Conservation (phyloP, 1,140 invertebrate species). For the Drosophila willistoni region DNA sequence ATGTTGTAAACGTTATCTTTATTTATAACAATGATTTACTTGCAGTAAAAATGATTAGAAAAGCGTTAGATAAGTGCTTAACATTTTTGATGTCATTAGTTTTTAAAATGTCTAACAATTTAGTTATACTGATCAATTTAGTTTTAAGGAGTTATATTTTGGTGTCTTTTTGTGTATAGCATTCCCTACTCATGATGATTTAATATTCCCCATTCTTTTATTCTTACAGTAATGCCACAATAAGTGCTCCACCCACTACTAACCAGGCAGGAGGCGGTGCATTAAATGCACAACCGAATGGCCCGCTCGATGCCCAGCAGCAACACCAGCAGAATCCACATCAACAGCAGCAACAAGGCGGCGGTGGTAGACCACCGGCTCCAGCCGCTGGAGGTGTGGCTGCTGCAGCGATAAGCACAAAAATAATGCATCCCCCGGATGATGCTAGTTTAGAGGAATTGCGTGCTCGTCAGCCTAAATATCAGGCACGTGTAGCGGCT, state of each 20-base stretch:
- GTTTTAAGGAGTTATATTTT: no score
- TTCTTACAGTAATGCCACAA: conserved; percentile 86
- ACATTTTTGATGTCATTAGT: no score
- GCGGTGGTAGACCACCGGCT: conserved; percentile 50
- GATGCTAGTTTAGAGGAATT: conserved; percentile 97
- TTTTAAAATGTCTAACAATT: no score
- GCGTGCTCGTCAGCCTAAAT: conserved; percentile 90
- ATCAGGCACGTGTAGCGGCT: conserved; percentile 83
- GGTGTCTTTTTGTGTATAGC: neutral
- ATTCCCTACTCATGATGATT: neutral
- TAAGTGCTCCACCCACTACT: conserved; percentile 88
- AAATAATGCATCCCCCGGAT: conserved; percentile 97
- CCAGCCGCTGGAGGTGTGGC: conserved; percentile 21
- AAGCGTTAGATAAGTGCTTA: no score
- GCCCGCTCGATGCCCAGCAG: conserved; percentile 70
- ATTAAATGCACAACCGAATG: conserved; percentile 68
- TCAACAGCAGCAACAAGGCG: conserved; percentile 41
- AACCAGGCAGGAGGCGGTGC: conserved; percentile 74
- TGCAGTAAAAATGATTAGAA: no score
- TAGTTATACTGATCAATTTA: no score
- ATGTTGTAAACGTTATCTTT: no score
- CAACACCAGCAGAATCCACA: conserved; percentile 39
- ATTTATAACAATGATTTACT: no score
- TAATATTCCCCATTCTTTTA: conserved; percentile 17
- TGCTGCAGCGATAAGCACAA: conserved; percentile 88